Percentiles rank a stretch among this genome's conserved stretches.
Conservation (phyloP, 2,888 invertebrate species). For the Hemithea aestivaria region DNA sequence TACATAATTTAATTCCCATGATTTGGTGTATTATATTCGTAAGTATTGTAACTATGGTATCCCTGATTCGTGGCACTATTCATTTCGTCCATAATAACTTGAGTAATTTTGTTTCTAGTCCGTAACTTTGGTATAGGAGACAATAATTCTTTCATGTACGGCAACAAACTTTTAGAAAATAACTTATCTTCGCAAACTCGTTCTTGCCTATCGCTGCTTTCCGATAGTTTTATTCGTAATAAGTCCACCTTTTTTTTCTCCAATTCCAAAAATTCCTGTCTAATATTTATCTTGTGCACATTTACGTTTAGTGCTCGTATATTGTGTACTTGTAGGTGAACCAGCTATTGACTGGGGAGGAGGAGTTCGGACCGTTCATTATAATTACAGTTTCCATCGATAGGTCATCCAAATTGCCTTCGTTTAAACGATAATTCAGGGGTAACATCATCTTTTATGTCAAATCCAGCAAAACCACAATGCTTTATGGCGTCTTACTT, state of each 20-base stretch:
- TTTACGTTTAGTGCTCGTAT: conserved; percentile 31
- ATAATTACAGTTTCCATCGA: conserved; percentile 24
- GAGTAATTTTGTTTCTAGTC: conserved; percentile 32
- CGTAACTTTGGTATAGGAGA: conserved; percentile 33
- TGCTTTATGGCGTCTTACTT: too few species aligned
- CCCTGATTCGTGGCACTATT: conserved; percentile 29
- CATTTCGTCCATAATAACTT: conserved; percentile 32
- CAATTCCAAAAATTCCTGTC: conserved; percentile 33
- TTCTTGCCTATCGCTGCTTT: conserved; percentile 28
- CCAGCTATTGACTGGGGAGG: conserved; percentile 27
- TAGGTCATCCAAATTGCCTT: too few species aligned
- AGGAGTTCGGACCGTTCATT: conserved; percentile 27
- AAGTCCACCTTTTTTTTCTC: conserved; percentile 33
- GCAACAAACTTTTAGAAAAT: too few species aligned
- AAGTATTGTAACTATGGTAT: conserved; percentile 30
- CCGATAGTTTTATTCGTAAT: conserved; percentile 32
- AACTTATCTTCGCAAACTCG: too few species aligned
- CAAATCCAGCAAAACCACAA: too few species aligned
- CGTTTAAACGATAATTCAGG: too few species aligned
- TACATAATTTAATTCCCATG: too few species aligned
- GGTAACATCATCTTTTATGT: too few species aligned
- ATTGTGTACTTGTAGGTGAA: conserved; percentile 30
- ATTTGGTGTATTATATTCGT: conserved; percentile 32
- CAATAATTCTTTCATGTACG: too few species aligned
- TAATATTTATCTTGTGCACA: conserved; percentile 31